Percentiles rank a stretch among this genome's conserved stretches.
Conservation (phyloP, 2,113 vertebrate species). For the Lates calcarifer region DNA sequence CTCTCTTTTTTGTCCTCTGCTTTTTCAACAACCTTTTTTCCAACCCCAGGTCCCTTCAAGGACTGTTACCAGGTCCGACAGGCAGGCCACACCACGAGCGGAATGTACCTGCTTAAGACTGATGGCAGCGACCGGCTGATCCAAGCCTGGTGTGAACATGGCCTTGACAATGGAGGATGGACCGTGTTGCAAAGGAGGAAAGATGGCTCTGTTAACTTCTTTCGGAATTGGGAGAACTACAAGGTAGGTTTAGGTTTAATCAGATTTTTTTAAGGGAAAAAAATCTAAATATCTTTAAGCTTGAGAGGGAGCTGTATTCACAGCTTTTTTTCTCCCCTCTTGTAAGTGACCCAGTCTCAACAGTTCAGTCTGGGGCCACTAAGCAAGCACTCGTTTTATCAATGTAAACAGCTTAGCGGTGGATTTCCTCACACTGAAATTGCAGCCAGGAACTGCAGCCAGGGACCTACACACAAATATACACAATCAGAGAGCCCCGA, state of each 20-base stretch:
- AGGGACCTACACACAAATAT: conserved; percentile 42
- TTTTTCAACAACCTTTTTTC: conserved; percentile 3
- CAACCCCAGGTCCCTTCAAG: conserved; percentile 91
- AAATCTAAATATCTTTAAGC: neutral
- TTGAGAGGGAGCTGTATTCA: neutral
- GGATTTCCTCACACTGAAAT: conserved; percentile 42
- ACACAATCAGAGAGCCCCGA: conserved; percentile 27
- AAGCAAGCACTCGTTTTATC: conserved; percentile 30
- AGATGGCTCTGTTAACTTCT: conserved; percentile 98
- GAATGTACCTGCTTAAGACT: conserved; percentile 96
- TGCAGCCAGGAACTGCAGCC: conserved; percentile 38
- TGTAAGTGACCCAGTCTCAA: conserved; percentile 18
- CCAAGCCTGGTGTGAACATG: conserved; percentile 97
- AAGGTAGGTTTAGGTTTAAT: conserved; percentile 86
- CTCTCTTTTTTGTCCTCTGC: too few relatives aligned
- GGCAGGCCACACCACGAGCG: conserved; percentile 91
- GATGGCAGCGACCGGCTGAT: conserved; percentile 88
- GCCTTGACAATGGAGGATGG: conserved; percentile 96
- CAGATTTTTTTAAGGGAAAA: neutral
- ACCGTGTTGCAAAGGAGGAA: conserved; percentile 95
- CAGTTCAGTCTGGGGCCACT: conserved; percentile 43
- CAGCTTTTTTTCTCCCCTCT: conserved; percentile 3
- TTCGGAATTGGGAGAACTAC: conserved; percentile 98
- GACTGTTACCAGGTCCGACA: conserved; percentile 94
- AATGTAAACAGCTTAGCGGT: conserved; percentile 55